Base-by-base conservation (phyloP, 2,888 invertebrate species). In the Pachydiplax longipennis region DNA sequence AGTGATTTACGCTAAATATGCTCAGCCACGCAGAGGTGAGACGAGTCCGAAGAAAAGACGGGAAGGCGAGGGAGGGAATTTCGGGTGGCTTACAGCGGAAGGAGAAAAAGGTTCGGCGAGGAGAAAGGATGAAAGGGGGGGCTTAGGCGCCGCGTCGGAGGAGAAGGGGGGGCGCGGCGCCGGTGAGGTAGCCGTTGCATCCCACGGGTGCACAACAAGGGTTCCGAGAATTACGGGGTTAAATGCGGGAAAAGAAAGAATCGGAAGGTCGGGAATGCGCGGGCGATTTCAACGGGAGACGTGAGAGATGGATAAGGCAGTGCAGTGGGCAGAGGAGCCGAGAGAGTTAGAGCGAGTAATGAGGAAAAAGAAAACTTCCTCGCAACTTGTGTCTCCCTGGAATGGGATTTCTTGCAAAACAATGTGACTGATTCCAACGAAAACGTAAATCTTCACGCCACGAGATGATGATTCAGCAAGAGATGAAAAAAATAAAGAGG, bases 1-100 rank as follows among this genome's bases (percentile, higher is more conserved):
- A 87, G 58, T 87, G 87, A 87, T 87, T 87, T 87, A 87, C 87
- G 87, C 37, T 87, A 87, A 87, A 87, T 87, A 87, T 48, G 87
- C 87, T 61, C 61, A 61, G 61, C 87, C 87, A 87, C 87, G 87
- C 87, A 87, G 87, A 37, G 31, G 12, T 37, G 25, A 83, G 31
- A 18, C 82, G 48, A 44, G 82, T 0, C 18, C 83, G 18, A 48
- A 44, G 82, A 73, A 31, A 73, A 18, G 83, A 18, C 31, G 53
- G 25, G 53, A 48, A 40, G 82, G 83, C 15, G 31, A 58, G 58
- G 35, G 35, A 35, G 35, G 83, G 58, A 58, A 73, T 73, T 73
- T 73, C 31, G 73, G 58, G 65, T 25, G 65, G 65, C 5, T 65
- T 65, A 65, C 25, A n/a, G 22, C 65, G 22, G 65, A n/a, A n/a